Conservation (phyloP, 2,888 invertebrate species). For the Mystacides longicornis region DNA sequence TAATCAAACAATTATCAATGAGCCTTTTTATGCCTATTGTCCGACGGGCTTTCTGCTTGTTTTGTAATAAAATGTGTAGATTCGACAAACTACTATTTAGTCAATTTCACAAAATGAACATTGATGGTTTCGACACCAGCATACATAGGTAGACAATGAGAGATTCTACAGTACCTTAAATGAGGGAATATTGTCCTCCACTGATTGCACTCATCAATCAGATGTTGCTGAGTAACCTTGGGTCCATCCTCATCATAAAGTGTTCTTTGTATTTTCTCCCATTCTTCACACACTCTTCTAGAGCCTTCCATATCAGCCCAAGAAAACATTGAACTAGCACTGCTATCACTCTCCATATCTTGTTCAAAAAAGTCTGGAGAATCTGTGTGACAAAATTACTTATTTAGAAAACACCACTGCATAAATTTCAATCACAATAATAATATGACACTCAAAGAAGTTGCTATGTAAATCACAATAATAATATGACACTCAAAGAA, state of each 20-base stretch:
- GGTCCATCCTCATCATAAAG: conserved; percentile 48
- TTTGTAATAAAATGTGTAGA: too few relatives aligned
- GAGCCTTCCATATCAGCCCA: conserved; percentile 47
- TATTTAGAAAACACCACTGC: too few relatives aligned
- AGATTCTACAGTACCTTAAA: conserved; percentile 44
- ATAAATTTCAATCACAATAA: background rate
- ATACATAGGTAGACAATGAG: background rate
- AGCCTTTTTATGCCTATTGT: too few relatives aligned
- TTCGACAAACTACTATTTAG: too few relatives aligned
- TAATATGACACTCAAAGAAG: background rate
- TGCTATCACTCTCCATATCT: conserved; percentile 40
- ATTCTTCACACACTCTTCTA: conserved; percentile 45
- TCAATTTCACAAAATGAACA: too few relatives aligned
- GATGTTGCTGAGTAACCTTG: conserved; percentile 42
- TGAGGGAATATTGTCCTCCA: conserved; percentile 54
- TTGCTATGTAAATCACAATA: too few relatives aligned
- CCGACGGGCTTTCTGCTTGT: too few relatives aligned
- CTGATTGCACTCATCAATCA: conserved; percentile 51
- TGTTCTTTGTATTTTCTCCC: conserved; percentile 50
- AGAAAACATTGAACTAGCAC: conserved; percentile 46
- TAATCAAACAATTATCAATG: too few relatives aligned
- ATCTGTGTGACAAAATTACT: too few relatives aligned
- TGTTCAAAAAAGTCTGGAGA: conserved; percentile 21
- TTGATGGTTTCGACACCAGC: too few relatives aligned
- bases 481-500: too few relatives aligned